Base-by-base conservation (phyloP, 1,140 invertebrate species). In the Parasteatoda tepidariorum region DNA sequence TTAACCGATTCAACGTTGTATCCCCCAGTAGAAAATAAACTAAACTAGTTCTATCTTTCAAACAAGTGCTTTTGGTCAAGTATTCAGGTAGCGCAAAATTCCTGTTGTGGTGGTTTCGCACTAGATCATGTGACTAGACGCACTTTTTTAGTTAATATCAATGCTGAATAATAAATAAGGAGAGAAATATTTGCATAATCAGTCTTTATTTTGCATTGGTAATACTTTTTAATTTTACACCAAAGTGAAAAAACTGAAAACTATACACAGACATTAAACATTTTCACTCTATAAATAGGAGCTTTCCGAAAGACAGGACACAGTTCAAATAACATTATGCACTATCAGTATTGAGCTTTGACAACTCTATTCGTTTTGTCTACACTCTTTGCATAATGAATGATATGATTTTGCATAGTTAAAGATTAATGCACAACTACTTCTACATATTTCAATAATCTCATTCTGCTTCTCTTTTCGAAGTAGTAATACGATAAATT, bases 201-300 rank as follows among this genome's bases (percentile, higher is more conserved):
- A 82, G 24, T 61, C 57, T 82, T 82, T 82, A 76, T 70, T 70
- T 82, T 71, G 57, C 78, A 57, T 41, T 82, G n/a, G 55, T 30
- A 67, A 70, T 82, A 71, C 66, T 68, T 48, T 78, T 67, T 61
- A 70, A 82, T 70, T 82, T 70, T 82, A 82, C 78, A 82, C 48
- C 66, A 71, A 82, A 61, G 78, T 79, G 78, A 82, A 82, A 59
- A 82, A 70, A 70, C 78, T 61, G 33, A 82, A 82, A 59, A 70
- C 54, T 82, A 82, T 48, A 82, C 78, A 82, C 54, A 70, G 48
- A 82, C 64, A 68, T 6, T 62, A 67, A 81, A 68, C 24, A 61
- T 73, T 82, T 71, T 68, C 78, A 68, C 78, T 70, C 78, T 82
- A 82, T 82, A 82, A 82, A 82, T 82, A 82, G 78, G 67, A 82